phyloP scores from a whole-genome alignment of 2,888 invertebrate genomes.

The Pinctada fucata region DNA sequence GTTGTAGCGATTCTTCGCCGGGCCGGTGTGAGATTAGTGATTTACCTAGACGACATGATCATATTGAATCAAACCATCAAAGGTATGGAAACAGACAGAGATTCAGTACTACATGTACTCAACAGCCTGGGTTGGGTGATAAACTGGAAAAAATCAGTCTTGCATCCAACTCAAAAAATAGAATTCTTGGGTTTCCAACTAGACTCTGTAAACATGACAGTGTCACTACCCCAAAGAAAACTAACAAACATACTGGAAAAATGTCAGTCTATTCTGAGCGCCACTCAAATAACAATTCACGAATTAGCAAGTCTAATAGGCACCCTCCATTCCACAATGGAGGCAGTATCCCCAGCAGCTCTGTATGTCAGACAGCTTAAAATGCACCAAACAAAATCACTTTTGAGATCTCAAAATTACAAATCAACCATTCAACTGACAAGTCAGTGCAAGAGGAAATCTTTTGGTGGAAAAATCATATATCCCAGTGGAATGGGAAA shows the following conservation, averaged over 20 bases:
- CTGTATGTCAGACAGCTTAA: slow-evolving; percentile 11
- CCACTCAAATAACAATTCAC: slow-evolving; percentile 12
- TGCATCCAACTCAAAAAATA: not conserved
- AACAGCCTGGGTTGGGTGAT: slow-evolving; percentile 6
- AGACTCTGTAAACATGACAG: slow-evolving; percentile 3
- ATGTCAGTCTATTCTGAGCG: slow-evolving; percentile 1
- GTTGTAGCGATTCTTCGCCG: slow-evolving; percentile 17
- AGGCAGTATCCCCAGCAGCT: slow-evolving; percentile 8
- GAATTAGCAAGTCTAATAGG: slow-evolving; percentile 17
- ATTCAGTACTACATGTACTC: not conserved
- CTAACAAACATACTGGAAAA: not conserved
- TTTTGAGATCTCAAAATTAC: not conserved
- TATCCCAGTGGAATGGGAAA: slow-evolving; percentile 21
- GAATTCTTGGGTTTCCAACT: slow-evolving; percentile 1
- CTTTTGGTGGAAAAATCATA: slow-evolving; percentile 4
- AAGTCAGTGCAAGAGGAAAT: slow-evolving; percentile 12
- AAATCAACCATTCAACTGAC: not conserved
- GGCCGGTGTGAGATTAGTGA: slow-evolving; percentile 23
- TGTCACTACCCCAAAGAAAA: slow-evolving; percentile 1
- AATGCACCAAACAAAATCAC: slow-evolving; percentile 11
- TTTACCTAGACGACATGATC: slow-evolving; percentile 34
- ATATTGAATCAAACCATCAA: slow-evolving; percentile 6
- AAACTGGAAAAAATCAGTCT: slow-evolving; percentile 2
- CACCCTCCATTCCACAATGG: not conserved
- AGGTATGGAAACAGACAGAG: not conserved